Evolutionary conservation across 1,140 invertebrate species (phyloP).

Genomic region (Hesperophylax magnus): DNA sequence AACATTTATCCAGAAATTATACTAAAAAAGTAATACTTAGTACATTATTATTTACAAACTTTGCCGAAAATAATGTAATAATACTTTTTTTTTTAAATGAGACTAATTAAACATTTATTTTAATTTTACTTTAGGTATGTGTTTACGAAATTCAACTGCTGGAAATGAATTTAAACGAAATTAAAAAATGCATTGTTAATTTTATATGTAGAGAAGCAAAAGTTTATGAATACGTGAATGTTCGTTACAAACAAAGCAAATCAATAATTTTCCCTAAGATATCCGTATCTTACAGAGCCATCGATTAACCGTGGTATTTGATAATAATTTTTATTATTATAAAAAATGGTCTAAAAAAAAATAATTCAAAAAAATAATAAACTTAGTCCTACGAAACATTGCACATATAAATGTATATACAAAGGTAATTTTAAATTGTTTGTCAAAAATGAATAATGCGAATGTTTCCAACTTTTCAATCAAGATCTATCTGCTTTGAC

Average conservation of each 20-base stretch:
- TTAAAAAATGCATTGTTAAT: not conserved
- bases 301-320: not conserved
- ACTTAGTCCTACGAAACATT: conserved; percentile 14
- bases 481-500: conserved; percentile 1
- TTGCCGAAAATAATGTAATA: not conserved
- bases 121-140: conserved; percentile 10
- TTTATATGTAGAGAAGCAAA: too few species aligned
- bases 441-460: not conserved
- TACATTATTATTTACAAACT: not conserved
- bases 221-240: not conserved
- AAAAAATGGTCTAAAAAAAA: not conserved
- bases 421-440: conserved; percentile 26
- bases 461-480: not conserved
- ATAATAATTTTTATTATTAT: conserved; percentile 7
- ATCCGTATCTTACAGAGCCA: not conserved
- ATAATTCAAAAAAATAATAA: not conserved
- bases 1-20: conserved; percentile 11
- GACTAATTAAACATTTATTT: conserved; percentile 20
- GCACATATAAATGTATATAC: conserved; percentile 31
- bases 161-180: not conserved
- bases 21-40: not conserved
- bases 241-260: too few species aligned
- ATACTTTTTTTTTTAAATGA: not conserved
- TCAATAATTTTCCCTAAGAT: not conserved
- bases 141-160: not conserved